phyloP scores from a whole-genome alignment of 2,113 vertebrate species.

The Phalacrocorax pelagicus region DNA sequence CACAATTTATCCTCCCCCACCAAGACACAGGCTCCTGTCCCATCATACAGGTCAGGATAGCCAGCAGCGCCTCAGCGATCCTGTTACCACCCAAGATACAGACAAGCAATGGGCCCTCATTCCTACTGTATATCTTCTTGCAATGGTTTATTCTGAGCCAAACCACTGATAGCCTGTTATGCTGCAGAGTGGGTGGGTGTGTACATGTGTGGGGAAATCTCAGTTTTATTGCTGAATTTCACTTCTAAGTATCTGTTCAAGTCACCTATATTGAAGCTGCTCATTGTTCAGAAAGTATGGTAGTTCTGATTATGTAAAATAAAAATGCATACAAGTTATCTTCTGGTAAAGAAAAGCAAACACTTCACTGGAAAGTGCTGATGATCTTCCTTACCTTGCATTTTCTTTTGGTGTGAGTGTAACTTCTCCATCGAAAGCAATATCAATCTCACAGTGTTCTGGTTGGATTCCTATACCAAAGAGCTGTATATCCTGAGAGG shows the following conservation, averaged over 20 bases:
- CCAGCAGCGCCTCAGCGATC: neutral
- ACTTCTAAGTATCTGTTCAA: neutral
- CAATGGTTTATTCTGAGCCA: neutral
- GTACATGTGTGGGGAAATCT: neutral
- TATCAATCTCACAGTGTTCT: conserved; percentile 91
- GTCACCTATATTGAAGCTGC: neutral
- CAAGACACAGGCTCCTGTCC: neutral
- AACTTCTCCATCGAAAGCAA: conserved; percentile 88
- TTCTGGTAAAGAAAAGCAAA: neutral
- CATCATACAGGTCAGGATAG: rapidly evolving
- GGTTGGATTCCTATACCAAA: conserved; percentile 96
- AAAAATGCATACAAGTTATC: neutral
- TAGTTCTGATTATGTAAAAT: neutral
- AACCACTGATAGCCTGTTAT: neutral
- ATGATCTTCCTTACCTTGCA: conserved; percentile 82
- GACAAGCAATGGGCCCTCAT: neutral
- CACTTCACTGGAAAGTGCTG: neutral
- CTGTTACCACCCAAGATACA: neutral
- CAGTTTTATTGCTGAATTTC: neutral
- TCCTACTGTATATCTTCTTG: neutral
- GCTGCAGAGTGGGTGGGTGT: neutral
- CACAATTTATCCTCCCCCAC: neutral
- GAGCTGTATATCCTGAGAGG: conserved; percentile 98
- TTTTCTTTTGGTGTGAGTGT: conserved; percentile 88
- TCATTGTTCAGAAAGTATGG: neutral